Evolutionary conservation across 2,797 vertebrate species (phyloP).

Genomic region (Macropus fuliginosus): DNA sequence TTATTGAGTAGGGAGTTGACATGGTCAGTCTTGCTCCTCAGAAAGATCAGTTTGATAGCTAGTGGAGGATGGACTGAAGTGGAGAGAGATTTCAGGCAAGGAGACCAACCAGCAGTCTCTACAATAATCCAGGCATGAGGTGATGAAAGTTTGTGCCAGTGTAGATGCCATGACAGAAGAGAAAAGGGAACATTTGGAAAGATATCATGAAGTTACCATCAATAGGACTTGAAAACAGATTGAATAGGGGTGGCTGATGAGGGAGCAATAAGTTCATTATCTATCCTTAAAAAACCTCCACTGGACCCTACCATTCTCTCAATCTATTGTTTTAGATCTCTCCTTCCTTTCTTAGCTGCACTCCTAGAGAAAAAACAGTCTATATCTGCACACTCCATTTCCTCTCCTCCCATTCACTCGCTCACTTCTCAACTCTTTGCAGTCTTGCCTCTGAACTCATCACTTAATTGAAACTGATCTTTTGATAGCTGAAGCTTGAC

Average conservation of each 20-base stretch:
- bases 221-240: background rate
- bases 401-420: background rate
- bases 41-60: background rate
- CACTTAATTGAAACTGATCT: background rate
- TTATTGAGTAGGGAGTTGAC: background rate
- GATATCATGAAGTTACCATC: background rate
- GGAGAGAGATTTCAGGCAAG: background rate
- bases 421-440: background rate
- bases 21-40: background rate
- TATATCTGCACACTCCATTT: background rate
- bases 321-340: background rate
- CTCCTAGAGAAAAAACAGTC: background rate
- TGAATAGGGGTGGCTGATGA: background rate
- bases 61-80: background rate
- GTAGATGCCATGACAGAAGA: background rate
- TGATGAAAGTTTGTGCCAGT: background rate
- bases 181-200: background rate
- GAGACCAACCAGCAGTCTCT: background rate
- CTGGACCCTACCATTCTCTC: background rate
- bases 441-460: background rate
- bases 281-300: background rate
- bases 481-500: background rate
- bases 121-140: background rate
- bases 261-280: background rate
- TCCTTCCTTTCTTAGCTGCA: background rate